Evolutionary conservation across 2,113 vertebrate genomes (phyloP).

Genomic region (Oryzias curvinotus): DNA sequence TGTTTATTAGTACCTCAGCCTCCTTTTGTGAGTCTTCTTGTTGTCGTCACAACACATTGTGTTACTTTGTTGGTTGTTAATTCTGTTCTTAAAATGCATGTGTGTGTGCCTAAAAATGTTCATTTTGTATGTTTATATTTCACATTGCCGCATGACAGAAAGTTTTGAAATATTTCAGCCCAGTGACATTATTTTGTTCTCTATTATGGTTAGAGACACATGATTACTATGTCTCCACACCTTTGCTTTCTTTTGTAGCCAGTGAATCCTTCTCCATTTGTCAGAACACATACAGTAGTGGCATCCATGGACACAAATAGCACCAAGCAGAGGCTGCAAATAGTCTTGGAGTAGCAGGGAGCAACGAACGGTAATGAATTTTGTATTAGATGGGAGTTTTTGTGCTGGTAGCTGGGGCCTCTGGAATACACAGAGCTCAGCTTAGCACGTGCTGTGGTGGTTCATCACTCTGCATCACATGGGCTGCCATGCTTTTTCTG

Average conservation of each 20-base stretch:
- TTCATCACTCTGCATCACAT: conserved; percentile 5
- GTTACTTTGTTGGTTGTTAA: too few species aligned
- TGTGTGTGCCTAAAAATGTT: too few species aligned
- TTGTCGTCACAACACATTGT: too few species aligned
- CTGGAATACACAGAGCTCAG: neutral
- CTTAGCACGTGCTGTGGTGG: neutral
- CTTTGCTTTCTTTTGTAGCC: neutral
- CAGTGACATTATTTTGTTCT: neutral
- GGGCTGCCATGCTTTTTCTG: neutral
- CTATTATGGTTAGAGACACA: neutral
- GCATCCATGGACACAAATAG: conserved; percentile 1
- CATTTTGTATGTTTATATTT: too few species aligned
- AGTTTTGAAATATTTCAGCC: too few species aligned
- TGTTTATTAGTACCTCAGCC: too few species aligned
- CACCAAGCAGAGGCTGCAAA: neutral
- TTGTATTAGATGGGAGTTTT: conserved; percentile 10
- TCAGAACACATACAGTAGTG: neutral
- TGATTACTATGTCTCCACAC: neutral
- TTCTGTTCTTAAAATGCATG: too few species aligned
- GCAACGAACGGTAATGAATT: conserved; percentile 10
- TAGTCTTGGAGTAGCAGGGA: neutral
- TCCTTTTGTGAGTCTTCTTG: too few species aligned
- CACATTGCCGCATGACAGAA: too few species aligned
- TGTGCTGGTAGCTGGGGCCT: conserved; percentile 5
- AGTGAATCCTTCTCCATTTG: neutral